Evolutionary conservation across 2,113 vertebrate species (phyloP).

Genomic region (Pygoscelis adeliae): DNA sequence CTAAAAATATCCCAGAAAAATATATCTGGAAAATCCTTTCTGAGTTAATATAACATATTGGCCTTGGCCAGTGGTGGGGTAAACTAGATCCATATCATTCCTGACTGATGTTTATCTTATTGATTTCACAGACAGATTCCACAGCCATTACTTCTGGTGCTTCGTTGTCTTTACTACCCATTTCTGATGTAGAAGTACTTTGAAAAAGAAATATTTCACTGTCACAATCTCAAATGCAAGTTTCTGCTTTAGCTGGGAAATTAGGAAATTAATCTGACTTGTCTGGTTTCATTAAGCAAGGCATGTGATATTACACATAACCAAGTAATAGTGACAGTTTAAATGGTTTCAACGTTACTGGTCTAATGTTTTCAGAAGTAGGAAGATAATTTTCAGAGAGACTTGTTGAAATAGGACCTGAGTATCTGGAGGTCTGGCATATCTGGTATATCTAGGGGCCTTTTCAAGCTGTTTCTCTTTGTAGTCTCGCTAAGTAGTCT

Average conservation of each 20-base stretch:
- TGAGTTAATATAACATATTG: neutral
- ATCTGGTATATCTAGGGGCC: neutral
- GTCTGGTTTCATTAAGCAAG: neutral
- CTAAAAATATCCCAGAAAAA: neutral
- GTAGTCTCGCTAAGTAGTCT: neutral
- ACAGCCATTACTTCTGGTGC: neutral
- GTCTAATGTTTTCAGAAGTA: neutral
- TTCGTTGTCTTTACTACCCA: neutral
- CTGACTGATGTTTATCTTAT: neutral
- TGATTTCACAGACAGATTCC: neutral
- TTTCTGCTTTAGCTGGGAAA: neutral
- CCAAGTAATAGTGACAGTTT: neutral
- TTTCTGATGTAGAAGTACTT: neutral
- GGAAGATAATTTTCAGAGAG: neutral
- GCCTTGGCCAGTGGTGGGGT: neutral
- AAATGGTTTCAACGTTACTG: neutral
- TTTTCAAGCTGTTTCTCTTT: neutral
- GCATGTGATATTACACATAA: neutral
- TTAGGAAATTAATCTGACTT: neutral
- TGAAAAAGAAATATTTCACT: neutral
- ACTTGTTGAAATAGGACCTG: neutral
- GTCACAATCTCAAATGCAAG: neutral
- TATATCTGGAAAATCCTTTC: neutral
- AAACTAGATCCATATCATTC: neutral
- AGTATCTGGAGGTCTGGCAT: neutral